Conservation (phyloP, 2,888 invertebrate species). For the Craniophora ligustri region DNA sequence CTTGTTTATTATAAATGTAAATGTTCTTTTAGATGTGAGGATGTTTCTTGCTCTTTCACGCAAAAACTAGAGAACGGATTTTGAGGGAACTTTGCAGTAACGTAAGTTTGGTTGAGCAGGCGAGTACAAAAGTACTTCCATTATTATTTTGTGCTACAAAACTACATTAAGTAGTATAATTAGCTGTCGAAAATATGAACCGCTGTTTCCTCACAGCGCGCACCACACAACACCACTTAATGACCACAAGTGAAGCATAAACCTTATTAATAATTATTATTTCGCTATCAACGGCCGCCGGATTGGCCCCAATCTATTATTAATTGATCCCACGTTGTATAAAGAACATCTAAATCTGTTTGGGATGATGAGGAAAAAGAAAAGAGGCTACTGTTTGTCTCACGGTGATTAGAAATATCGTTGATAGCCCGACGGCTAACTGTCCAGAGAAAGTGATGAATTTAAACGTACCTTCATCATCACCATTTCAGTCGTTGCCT, state of each 20-base stretch:
- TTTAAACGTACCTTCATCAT: no score
- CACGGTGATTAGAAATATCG: conserved; percentile 25
- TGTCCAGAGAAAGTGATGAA: background rate
- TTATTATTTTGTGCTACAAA: no score
- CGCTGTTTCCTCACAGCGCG: background rate
- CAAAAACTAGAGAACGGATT: no score
- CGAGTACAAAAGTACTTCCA: no score
- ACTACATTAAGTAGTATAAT: no score
- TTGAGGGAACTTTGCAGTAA: no score
- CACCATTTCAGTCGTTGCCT: no score
- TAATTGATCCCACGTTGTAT: conserved; percentile 51
- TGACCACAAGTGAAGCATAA: conserved; percentile 59
- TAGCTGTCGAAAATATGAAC: background rate
- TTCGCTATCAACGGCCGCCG: conserved; percentile 58
- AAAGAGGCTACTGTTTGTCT: conserved; percentile 10
- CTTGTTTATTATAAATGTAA: no score
- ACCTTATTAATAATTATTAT: conserved; percentile 69
- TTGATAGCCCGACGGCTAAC: no score
- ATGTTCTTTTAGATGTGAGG: no score
- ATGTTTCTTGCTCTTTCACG: no score
- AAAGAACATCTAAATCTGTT: conserved; percentile 8
- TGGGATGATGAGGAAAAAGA: conserved; percentile 7
- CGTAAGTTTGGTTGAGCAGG: no score
- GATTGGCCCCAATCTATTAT: conserved; percentile 68
- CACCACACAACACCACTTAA: conserved; percentile 27